Evolutionary conservation across 2,888 invertebrate species (phyloP).

Genomic region (Stenchaetothrips biformis): DNA sequence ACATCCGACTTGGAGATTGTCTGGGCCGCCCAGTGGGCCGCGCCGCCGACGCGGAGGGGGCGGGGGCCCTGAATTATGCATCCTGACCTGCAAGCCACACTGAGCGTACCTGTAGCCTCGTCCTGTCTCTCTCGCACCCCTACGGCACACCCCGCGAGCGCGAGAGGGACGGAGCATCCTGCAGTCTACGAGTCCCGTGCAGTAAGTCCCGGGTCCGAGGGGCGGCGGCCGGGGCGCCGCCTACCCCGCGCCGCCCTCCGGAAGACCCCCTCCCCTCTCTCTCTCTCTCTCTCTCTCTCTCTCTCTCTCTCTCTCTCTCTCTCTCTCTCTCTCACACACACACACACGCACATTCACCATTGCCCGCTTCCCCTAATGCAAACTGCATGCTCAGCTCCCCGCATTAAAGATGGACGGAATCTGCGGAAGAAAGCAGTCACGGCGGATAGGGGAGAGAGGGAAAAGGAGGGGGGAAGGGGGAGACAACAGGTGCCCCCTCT

Average conservation of each 20-base stretch:
- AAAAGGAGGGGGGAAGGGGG: no score
- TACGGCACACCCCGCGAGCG: no score
- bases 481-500: no score
- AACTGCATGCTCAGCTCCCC: no score
- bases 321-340: background rate
- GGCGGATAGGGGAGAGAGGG: no score
- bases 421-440: no score
- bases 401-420: no score
- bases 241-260: background rate
- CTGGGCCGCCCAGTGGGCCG: background rate
- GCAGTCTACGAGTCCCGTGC: no score
- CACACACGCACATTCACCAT: background rate
- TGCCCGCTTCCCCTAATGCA: no score
- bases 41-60: background rate
- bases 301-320: background rate
- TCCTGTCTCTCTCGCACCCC: background rate
- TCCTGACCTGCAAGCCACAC: background rate
- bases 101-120: background rate
- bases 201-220: background rate
- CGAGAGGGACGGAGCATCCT: no score
- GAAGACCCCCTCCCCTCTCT: background rate
- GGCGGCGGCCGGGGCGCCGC: background rate
- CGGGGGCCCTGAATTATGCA: background rate
- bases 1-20: constrained; percentile 20
- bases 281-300: background rate